phyloP scores from a whole-genome alignment of 2,113 vertebrate species.

The Alosa alosa region DNA sequence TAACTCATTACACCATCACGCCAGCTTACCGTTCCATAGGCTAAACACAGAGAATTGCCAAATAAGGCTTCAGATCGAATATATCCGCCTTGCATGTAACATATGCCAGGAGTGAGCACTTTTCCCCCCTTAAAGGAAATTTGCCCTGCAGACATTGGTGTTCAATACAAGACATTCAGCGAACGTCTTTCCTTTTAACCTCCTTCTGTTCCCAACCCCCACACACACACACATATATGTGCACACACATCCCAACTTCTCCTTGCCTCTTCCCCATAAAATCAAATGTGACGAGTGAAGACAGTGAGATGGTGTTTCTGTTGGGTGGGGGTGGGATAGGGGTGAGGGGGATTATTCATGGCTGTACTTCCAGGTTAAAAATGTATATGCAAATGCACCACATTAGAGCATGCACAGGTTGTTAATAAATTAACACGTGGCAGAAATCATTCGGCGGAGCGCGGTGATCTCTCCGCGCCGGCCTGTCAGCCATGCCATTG shows the following conservation, averaged over 20 bases:
- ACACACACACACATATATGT: neutral
- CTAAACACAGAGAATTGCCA: slow-evolving; percentile 28
- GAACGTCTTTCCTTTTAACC: slow-evolving; percentile 45
- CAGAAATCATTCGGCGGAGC: slow-evolving; percentile 93
- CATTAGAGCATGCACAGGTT: slow-evolving; percentile 83
- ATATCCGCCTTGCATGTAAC: slow-evolving; percentile 57
- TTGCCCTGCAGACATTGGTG: slow-evolving; percentile 59
- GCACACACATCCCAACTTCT: neutral
- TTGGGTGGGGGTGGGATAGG: slow-evolving; percentile 26
- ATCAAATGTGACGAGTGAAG: slow-evolving; percentile 58
- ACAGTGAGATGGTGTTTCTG: slow-evolving; percentile 54
- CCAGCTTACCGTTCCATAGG: neutral
- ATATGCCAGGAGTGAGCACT: slow-evolving; percentile 49
- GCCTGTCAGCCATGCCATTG: slow-evolving; percentile 88
- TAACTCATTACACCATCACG: neutral
- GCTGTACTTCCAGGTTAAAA: slow-evolving; percentile 74
- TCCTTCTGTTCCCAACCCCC: neutral
- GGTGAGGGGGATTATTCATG: slow-evolving; percentile 66
- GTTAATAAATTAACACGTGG: slow-evolving; percentile 87
- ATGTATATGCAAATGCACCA: slow-evolving; percentile 80
- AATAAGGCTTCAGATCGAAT: slow-evolving; percentile 48
- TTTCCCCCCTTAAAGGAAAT: slow-evolving; percentile 65
- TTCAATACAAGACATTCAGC: slow-evolving; percentile 53
- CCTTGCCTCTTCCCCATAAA: slow-evolving; percentile 55
- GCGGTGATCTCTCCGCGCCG: slow-evolving; percentile 83